Conservation (phyloP, 2,888 invertebrate genomes). For the Acleris holmiana region DNA sequence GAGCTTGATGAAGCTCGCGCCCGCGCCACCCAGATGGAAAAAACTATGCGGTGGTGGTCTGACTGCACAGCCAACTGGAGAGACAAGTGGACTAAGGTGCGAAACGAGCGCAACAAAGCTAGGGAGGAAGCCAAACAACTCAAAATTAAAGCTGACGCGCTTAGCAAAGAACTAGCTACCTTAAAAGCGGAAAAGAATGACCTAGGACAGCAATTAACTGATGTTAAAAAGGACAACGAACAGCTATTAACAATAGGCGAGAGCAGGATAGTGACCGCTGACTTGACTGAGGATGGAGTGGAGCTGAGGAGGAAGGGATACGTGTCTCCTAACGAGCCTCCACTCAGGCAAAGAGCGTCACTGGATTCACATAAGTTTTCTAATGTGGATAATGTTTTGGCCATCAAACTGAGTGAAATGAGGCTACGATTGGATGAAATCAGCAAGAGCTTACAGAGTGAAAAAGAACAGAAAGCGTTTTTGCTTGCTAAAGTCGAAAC, state of each 20-base stretch:
- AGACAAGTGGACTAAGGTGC: constrained; percentile 95
- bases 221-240: constrained; percentile 92
- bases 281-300: constrained; percentile 72
- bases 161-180: constrained; percentile 89
- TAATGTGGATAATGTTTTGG: constrained; percentile 72
- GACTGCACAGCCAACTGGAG: constrained; percentile 98
- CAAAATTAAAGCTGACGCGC: constrained; percentile 90
- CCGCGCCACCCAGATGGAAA: constrained; percentile 98
- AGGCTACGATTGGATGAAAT: constrained; percentile 71
- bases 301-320: constrained; percentile 69
- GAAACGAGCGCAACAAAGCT: constrained; percentile 96
- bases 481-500: constrained; percentile 70
- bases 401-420: constrained; percentile 72
- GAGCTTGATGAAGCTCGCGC: constrained; percentile 98
- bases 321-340: constrained; percentile 65
- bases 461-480: constrained; percentile 75
- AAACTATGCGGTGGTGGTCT: constrained; percentile 97
- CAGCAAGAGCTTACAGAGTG: constrained; percentile 68
- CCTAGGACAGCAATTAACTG: constrained; percentile 89
- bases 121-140: constrained; percentile 94
- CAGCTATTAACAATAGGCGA: constrained; percentile 86
- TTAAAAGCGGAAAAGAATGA: constrained; percentile 92
- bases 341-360: constrained; percentile 69
- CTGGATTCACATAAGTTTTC: constrained; percentile 78
- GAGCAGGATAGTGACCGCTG: constrained; percentile 70